Evolutionary conservation across 2,797 vertebrate genomes (phyloP).

Genomic region (Mionectes olivaceus): DNA sequence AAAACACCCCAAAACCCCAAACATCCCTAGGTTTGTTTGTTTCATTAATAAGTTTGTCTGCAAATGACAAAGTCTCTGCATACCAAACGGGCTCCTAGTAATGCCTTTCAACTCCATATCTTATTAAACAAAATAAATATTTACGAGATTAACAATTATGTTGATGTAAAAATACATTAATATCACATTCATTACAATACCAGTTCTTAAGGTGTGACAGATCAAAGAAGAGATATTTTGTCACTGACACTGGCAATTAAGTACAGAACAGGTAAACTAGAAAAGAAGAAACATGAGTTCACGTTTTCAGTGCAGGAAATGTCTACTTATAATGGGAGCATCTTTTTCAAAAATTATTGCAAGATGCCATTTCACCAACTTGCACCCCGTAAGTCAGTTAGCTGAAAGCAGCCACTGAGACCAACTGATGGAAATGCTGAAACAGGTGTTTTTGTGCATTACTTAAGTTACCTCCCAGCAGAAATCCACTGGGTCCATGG

Average conservation of each 20-base stretch:
- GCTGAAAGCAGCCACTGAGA: background rate
- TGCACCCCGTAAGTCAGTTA: background rate
- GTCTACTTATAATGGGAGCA: background rate
- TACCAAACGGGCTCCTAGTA: background rate
- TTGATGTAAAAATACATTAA: background rate
- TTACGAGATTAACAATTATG: background rate
- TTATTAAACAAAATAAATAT: background rate
- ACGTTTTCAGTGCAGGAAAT: background rate
- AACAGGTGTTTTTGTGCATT: background rate
- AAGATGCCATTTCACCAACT: background rate
- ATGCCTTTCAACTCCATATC: background rate
- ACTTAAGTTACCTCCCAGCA: background rate
- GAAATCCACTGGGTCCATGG: background rate
- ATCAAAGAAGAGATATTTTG: background rate
- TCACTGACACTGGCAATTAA: background rate
- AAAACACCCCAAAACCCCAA: background rate
- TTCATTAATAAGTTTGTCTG: background rate
- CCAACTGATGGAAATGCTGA: background rate
- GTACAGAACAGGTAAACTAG: background rate
- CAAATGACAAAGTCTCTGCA: background rate
- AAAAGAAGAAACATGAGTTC: accelerated
- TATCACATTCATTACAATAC: background rate
- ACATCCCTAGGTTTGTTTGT: background rate
- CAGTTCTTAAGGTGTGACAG: background rate
- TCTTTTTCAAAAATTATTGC: background rate